Percentiles rank a stretch among this genome's conserved stretches.
Evolutionary conservation across 2,888 invertebrate genomes (phyloP).

Genomic region (Eupelmus urozonus): DNA sequence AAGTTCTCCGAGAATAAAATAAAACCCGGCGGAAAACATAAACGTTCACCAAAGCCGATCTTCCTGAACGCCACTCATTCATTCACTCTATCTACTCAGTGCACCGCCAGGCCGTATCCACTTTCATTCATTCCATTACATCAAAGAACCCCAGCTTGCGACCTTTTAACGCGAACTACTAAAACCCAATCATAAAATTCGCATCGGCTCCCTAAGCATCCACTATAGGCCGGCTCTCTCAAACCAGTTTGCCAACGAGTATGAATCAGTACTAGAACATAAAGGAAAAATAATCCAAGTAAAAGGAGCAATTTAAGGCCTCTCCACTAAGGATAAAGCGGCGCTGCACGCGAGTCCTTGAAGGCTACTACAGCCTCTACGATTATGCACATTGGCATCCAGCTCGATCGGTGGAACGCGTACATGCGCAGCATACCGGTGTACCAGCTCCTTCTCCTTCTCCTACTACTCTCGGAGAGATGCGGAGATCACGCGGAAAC

Average conservation of each 20-base stretch:
- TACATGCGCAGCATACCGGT: too few relatives aligned
- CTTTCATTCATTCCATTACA: constrained; percentile 31
- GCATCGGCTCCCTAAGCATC: background rate
- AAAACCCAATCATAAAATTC: background rate
- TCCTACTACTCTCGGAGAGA: background rate
- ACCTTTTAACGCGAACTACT: background rate
- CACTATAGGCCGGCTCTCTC: too few relatives aligned
- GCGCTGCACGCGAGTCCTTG: constrained; percentile 21
- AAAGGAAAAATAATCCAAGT: background rate
- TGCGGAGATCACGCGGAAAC: background rate
- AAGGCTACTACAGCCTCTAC: background rate
- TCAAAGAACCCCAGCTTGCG: background rate
- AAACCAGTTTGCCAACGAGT: too few relatives aligned
- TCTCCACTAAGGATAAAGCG: background rate
- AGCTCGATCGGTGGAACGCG: background rate
- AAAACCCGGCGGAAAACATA: background rate
- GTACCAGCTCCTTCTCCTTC: too few relatives aligned
- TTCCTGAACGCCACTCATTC: constrained; percentile 14
- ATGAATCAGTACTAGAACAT: background rate
- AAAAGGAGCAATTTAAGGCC: too few relatives aligned
- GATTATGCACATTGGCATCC: constrained; percentile 5
- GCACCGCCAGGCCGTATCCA: background rate
- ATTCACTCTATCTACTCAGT: constrained; percentile 2
- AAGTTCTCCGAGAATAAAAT: too few relatives aligned
- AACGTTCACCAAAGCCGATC: constrained; percentile 1